Evolutionary conservation across 1,140 invertebrate species (phyloP), one percentile per base, ranked within the genome.

Genomic region (Drosophila yakuba): DNA sequence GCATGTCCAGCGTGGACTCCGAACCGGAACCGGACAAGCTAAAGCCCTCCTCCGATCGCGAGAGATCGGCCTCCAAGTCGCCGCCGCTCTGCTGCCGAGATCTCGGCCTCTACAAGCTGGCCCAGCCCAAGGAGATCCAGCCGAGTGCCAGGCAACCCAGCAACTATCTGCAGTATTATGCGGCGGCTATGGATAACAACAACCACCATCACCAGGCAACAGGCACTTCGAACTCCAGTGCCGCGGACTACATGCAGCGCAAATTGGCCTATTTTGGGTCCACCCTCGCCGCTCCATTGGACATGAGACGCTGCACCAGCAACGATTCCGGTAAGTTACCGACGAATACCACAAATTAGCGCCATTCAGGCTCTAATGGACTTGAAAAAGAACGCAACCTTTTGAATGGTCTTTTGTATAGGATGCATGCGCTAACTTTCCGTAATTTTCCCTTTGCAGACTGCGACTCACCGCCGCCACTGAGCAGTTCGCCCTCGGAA

Each of bases 291-390:
- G 56, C 56, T 45, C 91, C 92, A 2, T 74, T 92, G 14, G 92
- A 92, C 77, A 92, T 92, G 92, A 74, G 92, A 68, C 80, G 92
- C 39, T 92, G 92, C 76, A 82, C 81, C 41, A 91, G 80, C 75
- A 92, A 92, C 59, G 91, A 92, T 51, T 92, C 92, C 79, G 92
- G 92, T 92, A 78, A 88, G 82, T 83, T 23, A 3, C 14, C 11
- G 10, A 1, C 23, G 48, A n/a, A n/a, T n/a, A n/a, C n/a, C n/a
- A 36, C 0, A 1, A 15, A 43, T 11, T 11, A 2, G 8, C 0
- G 6, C 6, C 11, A 28, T 66, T 48, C 51, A 14, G 2, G 32
- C 32, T 32, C 51, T 78, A 81, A 86, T 82, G 69, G 50, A 15
- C 17, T 38, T 4, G 4, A 17, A 1, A 74, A 35, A 1, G 71